phyloP scores from a whole-genome alignment of 2,797 vertebrate species.

The Melopsittacus undulatus region DNA sequence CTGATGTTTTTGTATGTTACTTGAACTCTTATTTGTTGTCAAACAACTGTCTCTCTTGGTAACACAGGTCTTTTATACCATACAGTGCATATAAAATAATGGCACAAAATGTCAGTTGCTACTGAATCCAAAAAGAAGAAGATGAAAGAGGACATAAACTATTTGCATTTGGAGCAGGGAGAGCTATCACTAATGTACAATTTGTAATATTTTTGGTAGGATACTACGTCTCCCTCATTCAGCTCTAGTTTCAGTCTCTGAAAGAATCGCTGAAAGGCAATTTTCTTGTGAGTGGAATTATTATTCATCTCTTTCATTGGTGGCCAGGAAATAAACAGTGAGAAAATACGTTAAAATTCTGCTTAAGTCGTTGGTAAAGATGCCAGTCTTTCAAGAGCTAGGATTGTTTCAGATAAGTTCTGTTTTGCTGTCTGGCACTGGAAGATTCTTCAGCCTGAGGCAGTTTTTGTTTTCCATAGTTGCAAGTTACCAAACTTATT shows the following conservation, averaged over 20 bases:
- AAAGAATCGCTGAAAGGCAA: not conserved
- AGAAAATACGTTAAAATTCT: not conserved
- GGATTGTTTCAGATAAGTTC: not conserved
- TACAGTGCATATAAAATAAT: not conserved
- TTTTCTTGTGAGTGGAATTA: not conserved
- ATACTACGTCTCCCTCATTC: not conserved
- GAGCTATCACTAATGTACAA: not conserved
- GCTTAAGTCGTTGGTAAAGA: not conserved
- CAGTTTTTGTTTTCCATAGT: not conserved
- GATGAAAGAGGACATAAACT: not conserved
- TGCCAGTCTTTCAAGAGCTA: not conserved
- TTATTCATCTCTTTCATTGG: not conserved
- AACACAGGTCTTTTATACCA: not conserved
- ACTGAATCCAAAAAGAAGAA: not conserved
- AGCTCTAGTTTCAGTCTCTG: not conserved
- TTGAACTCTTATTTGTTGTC: not conserved
- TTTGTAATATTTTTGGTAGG: not conserved
- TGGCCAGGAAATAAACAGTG: not conserved
- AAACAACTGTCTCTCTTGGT: not conserved
- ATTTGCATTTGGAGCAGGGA: not conserved
- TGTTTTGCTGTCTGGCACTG: not conserved
- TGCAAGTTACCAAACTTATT: not conserved
- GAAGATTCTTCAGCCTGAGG: not conserved
- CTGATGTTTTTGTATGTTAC: not conserved
- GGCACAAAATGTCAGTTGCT: not conserved